Evolutionary conservation across 2,797 vertebrate genomes (phyloP), one percentile per base, ranked within the genome.

Genomic region (Borostomias antarcticus): DNA sequence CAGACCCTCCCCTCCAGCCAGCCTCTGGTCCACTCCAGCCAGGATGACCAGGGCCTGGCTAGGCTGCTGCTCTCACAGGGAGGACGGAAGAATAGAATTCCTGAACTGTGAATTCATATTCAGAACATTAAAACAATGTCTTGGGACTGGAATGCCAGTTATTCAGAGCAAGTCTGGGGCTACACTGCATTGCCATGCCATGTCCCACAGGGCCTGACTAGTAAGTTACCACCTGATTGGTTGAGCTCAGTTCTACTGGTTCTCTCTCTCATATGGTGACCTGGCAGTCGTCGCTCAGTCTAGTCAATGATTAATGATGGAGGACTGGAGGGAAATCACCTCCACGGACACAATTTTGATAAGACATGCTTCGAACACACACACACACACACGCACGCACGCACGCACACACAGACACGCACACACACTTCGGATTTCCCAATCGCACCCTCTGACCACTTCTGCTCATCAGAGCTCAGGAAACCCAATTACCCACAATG

Each of bases 401-500:
- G 29, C 51, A 54, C 25, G 8, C 19, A n/a, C 37, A 7, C 7
- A 8, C 7, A 48, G 30, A 51, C 30, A 2, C 8, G 5, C 47
- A 26, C 35, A n/a, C 50, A 17, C 50, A 1, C 64, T 60, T 32
- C 37, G 25, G 53, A 64, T 3, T 3, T 19, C 28, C 64, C 52
- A 35, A 58, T 17, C 37, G 23, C 17, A 35, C 21, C 21, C 61
- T 58, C 32, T 29, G 59, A 64, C 50, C 52, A 53, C 76, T 78
- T 71, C 79, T 65, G 64, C 58, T 79, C 57, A 60, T 54, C 40
- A 60, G 75, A 11, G 0, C 65, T 69, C 23, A 43, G 51, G 52
- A 66, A 66, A 50, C 68, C 72, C 19, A 79, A 70, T 76, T 75
- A 84, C 62, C 75, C 66, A 65, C 7, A 1, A 72, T 10, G 58